These are phyloP conservation scores for Eubasilissa regina DNA, from an alignment of 1,140 invertebrate genomes.

Conservation along the genomic window DNA sequence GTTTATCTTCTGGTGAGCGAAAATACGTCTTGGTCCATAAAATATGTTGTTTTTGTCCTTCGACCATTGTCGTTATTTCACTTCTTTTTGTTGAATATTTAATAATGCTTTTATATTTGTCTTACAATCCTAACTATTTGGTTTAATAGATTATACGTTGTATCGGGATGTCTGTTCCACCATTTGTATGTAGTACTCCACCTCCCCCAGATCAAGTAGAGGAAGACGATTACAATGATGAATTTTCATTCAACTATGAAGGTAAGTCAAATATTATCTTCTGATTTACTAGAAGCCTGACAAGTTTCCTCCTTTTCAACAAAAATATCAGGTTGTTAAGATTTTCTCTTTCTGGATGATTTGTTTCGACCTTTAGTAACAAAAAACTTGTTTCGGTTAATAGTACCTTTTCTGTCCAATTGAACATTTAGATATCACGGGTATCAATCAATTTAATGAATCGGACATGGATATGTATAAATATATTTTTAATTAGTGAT, in stretches of 20 bases:
- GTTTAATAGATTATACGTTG: conserved; percentile 3
- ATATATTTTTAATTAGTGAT: too few relatives aligned
- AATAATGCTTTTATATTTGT: neutral
- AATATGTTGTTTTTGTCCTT: conserved; percentile 43
- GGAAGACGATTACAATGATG: conserved; percentile 68
- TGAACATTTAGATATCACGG: too few relatives aligned
- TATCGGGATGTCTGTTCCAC: conserved; percentile 69
- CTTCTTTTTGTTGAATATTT: conserved; percentile 23
- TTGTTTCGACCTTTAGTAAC: too few relatives aligned
- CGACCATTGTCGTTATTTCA: neutral
- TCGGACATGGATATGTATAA: too few relatives aligned
- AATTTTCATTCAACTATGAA: conserved; percentile 68
- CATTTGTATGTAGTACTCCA: conserved; percentile 71
- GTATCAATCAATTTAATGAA: too few relatives aligned
- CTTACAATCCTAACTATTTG: conserved; percentile 1
- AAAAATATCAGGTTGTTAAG: too few relatives aligned
- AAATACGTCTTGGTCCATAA: neutral
- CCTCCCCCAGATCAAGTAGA: conserved; percentile 70
- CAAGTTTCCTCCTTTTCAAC: too few relatives aligned
- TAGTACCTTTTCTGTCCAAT: too few relatives aligned
- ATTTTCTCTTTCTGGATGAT: too few relatives aligned
- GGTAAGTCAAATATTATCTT: conserved; percentile 59
- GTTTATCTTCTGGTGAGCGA: conserved; percentile 32
- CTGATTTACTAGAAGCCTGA: too few relatives aligned
- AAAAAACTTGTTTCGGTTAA: too few relatives aligned